These are phyloP conservation scores for Orius insidiosus DNA, from an alignment of 1,140 invertebrate genomes.

Conservation along the genomic window DNA sequence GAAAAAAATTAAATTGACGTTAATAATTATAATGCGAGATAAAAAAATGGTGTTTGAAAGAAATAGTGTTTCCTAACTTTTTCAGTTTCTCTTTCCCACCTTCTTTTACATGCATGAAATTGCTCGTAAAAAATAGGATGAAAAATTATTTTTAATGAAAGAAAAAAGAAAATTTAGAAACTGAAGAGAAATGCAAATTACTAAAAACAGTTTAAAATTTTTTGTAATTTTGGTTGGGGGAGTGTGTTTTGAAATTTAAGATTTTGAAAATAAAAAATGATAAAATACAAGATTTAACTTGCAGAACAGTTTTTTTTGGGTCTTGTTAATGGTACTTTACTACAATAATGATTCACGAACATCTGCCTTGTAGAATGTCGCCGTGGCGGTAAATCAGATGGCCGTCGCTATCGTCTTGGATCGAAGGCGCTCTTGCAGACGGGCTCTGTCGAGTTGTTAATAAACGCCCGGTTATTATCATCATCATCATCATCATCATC, in stretches of 20 bases:
- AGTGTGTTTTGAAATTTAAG: neutral
- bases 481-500: constrained; percentile 56
- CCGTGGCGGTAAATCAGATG: constrained; percentile 98
- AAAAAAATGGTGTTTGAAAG: too few species aligned
- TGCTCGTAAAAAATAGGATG: too few species aligned
- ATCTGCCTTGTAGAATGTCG: constrained; percentile 96
- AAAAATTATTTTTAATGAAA: too few species aligned
- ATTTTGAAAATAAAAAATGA: neutral
- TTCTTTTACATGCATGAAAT: too few species aligned
- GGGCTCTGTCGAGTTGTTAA: constrained; percentile 39
- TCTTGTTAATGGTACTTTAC: constrained; percentile 11
- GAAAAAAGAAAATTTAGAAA: neutral
- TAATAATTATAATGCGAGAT: too few species aligned
- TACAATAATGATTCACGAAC: constrained; percentile 48
- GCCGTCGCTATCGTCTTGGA: constrained; percentile 97
- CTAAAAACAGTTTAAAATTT: neutral
- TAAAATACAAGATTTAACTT: neutral
- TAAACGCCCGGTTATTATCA: constrained; percentile 24
- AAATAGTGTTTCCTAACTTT: too few species aligned
- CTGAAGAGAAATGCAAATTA: constrained; percentile 1
- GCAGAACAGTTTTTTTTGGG: constrained; percentile 6
- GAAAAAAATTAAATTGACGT: constrained; percentile 9
- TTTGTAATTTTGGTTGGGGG: too few species aligned
- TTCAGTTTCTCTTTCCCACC: too few species aligned
- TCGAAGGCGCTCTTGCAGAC: constrained; percentile 48